These are phyloP conservation scores for Eulemur coronatus DNA, from an alignment of 2,797 vertebrate genomes.

Conservation along the genomic window DNA sequence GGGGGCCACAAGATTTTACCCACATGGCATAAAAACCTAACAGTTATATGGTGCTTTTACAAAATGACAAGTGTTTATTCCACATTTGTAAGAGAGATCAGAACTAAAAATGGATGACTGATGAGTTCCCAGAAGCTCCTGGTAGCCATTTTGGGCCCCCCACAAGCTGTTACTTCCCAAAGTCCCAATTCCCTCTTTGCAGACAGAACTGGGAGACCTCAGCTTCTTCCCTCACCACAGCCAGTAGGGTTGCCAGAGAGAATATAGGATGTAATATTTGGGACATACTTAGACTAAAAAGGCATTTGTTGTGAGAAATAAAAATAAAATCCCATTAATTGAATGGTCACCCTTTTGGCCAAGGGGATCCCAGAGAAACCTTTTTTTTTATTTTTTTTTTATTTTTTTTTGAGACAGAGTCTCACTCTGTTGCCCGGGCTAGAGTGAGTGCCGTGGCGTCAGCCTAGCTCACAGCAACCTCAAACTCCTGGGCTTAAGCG, in stretches of 20 bases:
- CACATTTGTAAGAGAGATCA: background rate
- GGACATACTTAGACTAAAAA: background rate
- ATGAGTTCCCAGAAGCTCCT: background rate
- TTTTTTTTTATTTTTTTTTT: background rate
- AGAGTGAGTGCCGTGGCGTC: too few relatives aligned
- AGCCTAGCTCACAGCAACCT: too few relatives aligned
- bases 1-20: background rate
- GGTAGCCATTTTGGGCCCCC: background rate
- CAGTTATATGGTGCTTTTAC: background rate
- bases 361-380: background rate
- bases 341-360: background rate
- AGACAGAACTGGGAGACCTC: background rate
- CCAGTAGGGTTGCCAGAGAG: background rate
- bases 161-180: background rate
- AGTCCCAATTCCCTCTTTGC: background rate
- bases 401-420: too few relatives aligned
- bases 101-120: background rate
- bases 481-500: too few relatives aligned
- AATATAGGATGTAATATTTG: background rate
- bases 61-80: background rate
- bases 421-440: too few relatives aligned
- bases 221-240: background rate
- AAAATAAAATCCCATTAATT: background rate
- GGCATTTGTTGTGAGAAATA: background rate
- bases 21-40: background rate